A percentile compares a stretch with the other conserved stretches of the same genome.
Evolutionary conservation across 2,797 vertebrate species (phyloP).

Genomic region (Channallabes apus): DNA sequence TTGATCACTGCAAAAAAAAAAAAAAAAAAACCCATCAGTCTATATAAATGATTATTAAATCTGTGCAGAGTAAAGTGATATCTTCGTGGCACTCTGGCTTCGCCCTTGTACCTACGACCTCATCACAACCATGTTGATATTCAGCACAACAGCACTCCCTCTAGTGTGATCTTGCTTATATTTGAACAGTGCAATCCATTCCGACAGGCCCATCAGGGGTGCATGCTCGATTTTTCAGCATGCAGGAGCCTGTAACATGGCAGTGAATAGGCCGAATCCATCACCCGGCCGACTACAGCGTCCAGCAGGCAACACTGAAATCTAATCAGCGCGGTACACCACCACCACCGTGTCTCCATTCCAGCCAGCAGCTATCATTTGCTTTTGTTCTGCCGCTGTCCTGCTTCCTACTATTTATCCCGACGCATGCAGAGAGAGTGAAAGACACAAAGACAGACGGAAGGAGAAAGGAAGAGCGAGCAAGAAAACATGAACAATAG

Average conservation of each 20-base stretch:
- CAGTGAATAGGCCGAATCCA: slow-evolving; percentile 24
- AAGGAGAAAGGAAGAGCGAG: neutral
- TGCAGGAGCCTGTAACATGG: neutral
- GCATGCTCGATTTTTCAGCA: neutral
- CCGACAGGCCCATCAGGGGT: neutral
- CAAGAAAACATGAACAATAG: neutral
- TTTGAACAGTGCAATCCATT: neutral
- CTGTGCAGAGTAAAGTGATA: neutral
- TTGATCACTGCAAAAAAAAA: neutral
- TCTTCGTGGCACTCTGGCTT: no score
- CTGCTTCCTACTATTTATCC: slow-evolving; percentile 18
- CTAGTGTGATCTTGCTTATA: no score
- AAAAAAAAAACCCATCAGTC: neutral
- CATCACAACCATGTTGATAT: no score
- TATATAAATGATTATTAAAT: neutral
- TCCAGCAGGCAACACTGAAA: slow-evolving; percentile 13
- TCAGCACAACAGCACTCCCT: no score
- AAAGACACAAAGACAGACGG: neutral
- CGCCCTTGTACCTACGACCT: no score
- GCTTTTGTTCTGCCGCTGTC: slow-evolving; percentile 21
- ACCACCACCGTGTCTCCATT: slow-evolving; percentile 4
- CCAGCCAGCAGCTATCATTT: slow-evolving; percentile 22
- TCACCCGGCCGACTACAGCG: slow-evolving; percentile 1
- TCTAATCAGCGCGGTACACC: slow-evolving; percentile 29
- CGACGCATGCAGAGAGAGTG: neutral